phyloP scores from a whole-genome alignment of 2,797 vertebrate species.

The Neostethus bicornis region DNA sequence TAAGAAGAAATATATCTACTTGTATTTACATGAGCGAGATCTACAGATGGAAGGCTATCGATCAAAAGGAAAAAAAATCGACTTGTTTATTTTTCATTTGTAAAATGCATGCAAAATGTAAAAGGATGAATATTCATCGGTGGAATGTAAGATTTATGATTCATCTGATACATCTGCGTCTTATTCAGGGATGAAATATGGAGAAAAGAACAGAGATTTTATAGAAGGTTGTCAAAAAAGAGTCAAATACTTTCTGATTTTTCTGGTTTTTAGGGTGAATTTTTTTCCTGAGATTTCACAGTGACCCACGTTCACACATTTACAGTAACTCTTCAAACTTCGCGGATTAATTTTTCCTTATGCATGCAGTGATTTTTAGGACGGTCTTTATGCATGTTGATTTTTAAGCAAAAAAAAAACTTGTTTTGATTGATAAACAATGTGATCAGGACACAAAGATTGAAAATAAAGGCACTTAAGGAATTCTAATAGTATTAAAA shows the following conservation, averaged over 20 bases:
- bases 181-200: conserved; percentile 61
- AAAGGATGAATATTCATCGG: conserved; percentile 72
- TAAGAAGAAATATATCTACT: conserved; percentile 31
- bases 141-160: conserved; percentile 66
- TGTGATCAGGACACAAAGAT: too few relatives aligned
- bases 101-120: conserved; percentile 63
- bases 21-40: conserved; percentile 36
- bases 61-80: conserved; percentile 41
- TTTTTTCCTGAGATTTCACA: conserved; percentile 47
- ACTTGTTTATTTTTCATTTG: conserved; percentile 41
- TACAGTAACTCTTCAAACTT: not conserved
- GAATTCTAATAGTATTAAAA: too few relatives aligned
- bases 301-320: not conserved
- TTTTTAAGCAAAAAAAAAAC: too few relatives aligned
- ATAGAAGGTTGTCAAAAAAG: conserved; percentile 51
- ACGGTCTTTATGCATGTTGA: not conserved
- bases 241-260: conserved; percentile 38
- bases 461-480: too few relatives aligned
- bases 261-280: conserved; percentile 45
- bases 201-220: conserved; percentile 51
- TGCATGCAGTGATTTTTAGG: too few relatives aligned
- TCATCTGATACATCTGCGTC: conserved; percentile 73
- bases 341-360: not conserved
- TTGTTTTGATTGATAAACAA: too few relatives aligned
- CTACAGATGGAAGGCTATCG: conserved; percentile 56